Evolutionary conservation across 1,140 invertebrate genomes (phyloP), one percentile per base, ranked within the genome.

Genomic region (Caenorhabditis brenneri): DNA sequence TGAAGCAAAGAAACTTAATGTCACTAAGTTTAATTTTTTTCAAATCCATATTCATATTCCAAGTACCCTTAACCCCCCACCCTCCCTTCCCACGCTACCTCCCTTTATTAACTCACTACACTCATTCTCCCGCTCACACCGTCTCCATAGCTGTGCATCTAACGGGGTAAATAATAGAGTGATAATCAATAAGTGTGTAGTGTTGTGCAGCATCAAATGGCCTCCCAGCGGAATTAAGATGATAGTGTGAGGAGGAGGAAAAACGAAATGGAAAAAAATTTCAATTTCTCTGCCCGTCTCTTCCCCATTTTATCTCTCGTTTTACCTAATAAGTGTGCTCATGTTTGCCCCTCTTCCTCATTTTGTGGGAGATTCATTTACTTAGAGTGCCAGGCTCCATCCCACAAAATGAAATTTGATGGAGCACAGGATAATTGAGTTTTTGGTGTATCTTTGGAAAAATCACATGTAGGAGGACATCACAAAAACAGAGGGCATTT

Each of bases 71-170:
- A n/a, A n/a, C n/a, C n/a, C n/a, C n/a, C n/a, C n/a, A n/a, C n/a
- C n/a, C n/a, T n/a, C n/a, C n/a, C n/a, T 42, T 42, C 12, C 39
- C 39, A 42, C 5, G 39, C 39, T 42, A 42, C 39, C 39, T 5
- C 12, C 5, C 39, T 31, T 42, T 12, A 2, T 10, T 22, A 39
- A 74, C 65, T 42, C 12, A 74, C 65, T 12, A 19, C 65, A 74
- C 10, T 42, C 36, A 7, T 42, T 22, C 1, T 39, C 36, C n/a
- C 1, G 0, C 12, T 19, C 65, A 42, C 65, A 74, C n/a, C 36
- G 22, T 42, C 22, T 74, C 65, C 65, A 74, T 42, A 74, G 46
- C n/a, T 74, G 65, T 46, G 36, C 65, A 74, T 74, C 10, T 3
- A n/a, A n/a, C 31, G 1, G 9, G 33, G 36, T 42, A 36, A 15